Evolutionary conservation across 2,888 invertebrate species (phyloP).

Genomic region (Ichneumoninae sp.): DNA sequence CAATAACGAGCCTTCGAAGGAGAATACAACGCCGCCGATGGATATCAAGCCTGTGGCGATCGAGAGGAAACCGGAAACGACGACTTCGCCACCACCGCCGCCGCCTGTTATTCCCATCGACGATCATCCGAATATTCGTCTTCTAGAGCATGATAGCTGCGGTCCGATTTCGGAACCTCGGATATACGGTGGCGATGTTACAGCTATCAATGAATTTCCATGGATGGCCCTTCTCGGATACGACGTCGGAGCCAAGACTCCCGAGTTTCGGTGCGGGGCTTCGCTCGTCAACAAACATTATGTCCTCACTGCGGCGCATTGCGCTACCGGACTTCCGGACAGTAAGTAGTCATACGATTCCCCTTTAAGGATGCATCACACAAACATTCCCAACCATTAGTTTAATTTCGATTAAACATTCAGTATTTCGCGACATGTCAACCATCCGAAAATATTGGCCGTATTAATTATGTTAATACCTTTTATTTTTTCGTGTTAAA

Average conservation of each 20-base stretch:
- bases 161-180: conserved; percentile 64
- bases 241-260: conserved; percentile 12
- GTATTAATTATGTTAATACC: too few relatives aligned
- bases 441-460: too few relatives aligned
- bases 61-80: not conserved
- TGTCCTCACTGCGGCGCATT: conserved; percentile 77
- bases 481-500: too few relatives aligned
- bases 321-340: conserved; percentile 66
- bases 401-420: too few relatives aligned
- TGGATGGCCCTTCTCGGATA: conserved; percentile 78
- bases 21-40: not conserved
- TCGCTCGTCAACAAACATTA: conserved; percentile 72
- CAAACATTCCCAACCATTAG: too few relatives aligned
- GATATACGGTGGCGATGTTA: conserved; percentile 74
- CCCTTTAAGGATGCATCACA: too few relatives aligned
- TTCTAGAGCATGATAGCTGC: conserved; percentile 66
- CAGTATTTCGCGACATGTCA: too few relatives aligned
- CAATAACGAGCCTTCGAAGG: not conserved
- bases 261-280: conserved; percentile 72
- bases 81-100: conserved; percentile 5
- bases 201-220: conserved; percentile 76
- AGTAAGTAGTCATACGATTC: conserved; percentile 49
- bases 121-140: conserved; percentile 66
- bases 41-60: not conserved
- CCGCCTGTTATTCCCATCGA: conserved; percentile 46